These are phyloP conservation scores for Callospermophilus lateralis DNA, from an alignment of 2,113 vertebrate species.

Conservation along the genomic window DNA sequence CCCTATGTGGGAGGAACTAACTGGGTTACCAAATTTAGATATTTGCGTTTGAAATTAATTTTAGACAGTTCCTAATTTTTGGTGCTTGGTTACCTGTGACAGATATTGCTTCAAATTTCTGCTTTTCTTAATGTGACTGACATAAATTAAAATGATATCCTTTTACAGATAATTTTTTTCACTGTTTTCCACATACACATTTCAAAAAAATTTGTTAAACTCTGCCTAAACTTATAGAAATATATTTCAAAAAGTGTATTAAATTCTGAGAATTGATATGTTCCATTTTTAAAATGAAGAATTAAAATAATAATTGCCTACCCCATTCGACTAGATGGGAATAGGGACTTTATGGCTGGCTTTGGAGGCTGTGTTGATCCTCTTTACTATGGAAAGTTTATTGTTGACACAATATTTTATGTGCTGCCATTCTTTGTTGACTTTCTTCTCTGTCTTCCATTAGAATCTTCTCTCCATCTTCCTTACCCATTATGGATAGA, in stretches of 20 bases:
- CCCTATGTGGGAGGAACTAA: not conserved
- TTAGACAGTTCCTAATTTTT: conserved; percentile 14
- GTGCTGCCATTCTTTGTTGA: not conserved
- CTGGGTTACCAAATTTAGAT: not conserved
- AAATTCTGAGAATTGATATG: not conserved
- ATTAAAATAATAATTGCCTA: conserved; percentile 41
- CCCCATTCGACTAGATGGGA: not conserved
- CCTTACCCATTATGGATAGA: not conserved
- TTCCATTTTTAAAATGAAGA: conserved; percentile 8
- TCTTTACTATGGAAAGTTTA: not conserved
- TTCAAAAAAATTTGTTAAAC: conserved; percentile 31
- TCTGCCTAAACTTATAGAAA: not conserved
- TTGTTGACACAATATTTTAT: not conserved
- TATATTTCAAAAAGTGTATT: conserved; percentile 30
- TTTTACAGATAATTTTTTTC: not conserved
- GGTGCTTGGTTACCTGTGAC: not conserved
- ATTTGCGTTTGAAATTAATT: conserved; percentile 53
- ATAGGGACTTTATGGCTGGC: not conserved
- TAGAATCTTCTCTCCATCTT: not conserved
- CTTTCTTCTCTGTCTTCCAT: not conserved
- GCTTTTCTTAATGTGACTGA: not conserved
- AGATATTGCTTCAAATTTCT: not conserved
- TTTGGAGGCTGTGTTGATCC: not conserved
- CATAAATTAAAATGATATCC: not conserved
- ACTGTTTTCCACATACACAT: not conserved